Conservation (phyloP, 2,797 vertebrate species). For the Chiroxiphia lanceolata region DNA sequence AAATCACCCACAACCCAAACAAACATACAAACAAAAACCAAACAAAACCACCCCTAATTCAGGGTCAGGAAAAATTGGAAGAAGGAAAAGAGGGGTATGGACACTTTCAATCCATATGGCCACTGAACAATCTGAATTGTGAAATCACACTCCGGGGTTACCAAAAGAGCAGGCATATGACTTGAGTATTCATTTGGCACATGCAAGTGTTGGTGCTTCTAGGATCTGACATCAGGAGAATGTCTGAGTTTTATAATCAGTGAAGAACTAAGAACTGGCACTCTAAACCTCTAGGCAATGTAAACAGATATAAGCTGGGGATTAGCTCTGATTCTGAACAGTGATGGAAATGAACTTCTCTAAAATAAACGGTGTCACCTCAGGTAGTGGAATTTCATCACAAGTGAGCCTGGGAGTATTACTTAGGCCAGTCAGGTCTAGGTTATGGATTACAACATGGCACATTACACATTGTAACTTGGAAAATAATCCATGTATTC, state of each 20-base stretch:
- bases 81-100: neutral
- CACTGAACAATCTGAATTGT: neutral
- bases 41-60: neutral
- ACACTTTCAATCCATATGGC: neutral
- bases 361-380: neutral
- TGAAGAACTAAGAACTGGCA: neutral
- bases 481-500: neutral
- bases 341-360: neutral
- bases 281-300: neutral
- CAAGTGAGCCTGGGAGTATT: neutral
- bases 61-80: neutral
- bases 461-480: accelerated
- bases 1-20: neutral
- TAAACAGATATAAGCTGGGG: neutral
- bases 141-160: neutral
- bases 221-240: neutral
- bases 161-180: neutral
- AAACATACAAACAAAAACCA: neutral
- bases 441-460: neutral
- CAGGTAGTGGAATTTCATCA: neutral
- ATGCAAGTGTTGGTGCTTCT: neutral
- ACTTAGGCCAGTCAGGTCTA: neutral
- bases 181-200: neutral
- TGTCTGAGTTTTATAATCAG: neutral
- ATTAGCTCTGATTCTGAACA: neutral